Evolutionary conservation across 2,113 vertebrate genomes (phyloP).

Genomic region (Cyphomyrus plagiostoma): DNA sequence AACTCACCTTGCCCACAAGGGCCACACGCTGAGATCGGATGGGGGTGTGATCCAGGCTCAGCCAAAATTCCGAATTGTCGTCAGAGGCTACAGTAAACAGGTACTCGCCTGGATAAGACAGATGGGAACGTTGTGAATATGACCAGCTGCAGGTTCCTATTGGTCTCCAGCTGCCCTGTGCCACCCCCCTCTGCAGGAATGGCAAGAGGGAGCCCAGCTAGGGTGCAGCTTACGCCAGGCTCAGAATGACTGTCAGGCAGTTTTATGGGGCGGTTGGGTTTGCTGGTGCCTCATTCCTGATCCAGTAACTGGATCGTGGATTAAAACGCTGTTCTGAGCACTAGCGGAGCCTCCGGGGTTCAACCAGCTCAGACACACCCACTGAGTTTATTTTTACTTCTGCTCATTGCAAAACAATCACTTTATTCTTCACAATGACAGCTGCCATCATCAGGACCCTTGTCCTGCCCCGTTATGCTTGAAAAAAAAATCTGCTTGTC

Average conservation of each 20-base stretch:
- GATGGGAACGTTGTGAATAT: not conserved
- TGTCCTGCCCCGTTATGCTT: not conserved
- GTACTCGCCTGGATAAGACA: slow-evolving; percentile 66
- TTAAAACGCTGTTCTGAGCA: not conserved
- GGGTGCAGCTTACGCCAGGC: not conserved
- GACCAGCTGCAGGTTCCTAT: not conserved
- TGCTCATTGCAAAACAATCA: not conserved
- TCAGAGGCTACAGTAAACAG: slow-evolving; percentile 84
- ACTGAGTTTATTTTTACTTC: not conserved
- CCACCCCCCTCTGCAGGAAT: not conserved
- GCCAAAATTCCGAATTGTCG: slow-evolving; percentile 93
- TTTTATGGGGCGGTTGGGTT: not conserved
- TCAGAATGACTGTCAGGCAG: not conserved
- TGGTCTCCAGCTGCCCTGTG: not conserved
- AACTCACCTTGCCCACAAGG: slow-evolving; percentile 79
- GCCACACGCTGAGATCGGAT: slow-evolving; percentile 68
- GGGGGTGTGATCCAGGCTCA: slow-evolving; percentile 74
- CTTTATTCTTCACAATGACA: not conserved
- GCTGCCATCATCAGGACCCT: not conserved
- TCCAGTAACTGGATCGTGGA: not conserved
- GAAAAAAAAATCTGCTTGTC: not conserved
- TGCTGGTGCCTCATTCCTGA: not conserved
- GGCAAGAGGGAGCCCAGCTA: not conserved
- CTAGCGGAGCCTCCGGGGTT: not conserved
- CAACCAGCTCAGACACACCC: not conserved